Base-by-base conservation (phyloP, 2,888 invertebrate genomes). In the Drosophila acutilabella region DNA sequence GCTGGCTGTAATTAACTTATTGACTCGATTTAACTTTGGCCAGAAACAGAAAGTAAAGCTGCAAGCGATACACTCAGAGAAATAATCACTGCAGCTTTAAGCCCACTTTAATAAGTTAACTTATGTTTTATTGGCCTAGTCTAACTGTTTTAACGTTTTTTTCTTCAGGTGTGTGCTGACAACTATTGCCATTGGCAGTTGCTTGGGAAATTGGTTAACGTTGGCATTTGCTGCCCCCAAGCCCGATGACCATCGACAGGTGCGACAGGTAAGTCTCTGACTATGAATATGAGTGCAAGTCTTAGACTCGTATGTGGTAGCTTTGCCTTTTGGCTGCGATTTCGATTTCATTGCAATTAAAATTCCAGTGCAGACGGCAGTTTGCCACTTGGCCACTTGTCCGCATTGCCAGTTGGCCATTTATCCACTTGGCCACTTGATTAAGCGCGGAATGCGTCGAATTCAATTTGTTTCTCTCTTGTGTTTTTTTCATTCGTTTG, bases 331-430 rank as follows among this genome's bases (percentile, higher is more conserved):
- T 78, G 75, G 74, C 68, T 42, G 59, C 69, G 65, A 71, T 75
- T 86, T 81, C 80, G 68, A 67, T 89, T 85, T 84, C 67, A 52
- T 74, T 66, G 89, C 85, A 85, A 85, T 85, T 85, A 84, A 85
- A 87, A 85, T 85, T 89, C 85, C 89, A 77, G 64, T 64, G 60
- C 67, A 64, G 74, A 60, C 67, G 40, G 42, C 64, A 51, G 61
- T 44, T 60, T 68, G 48, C 68, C 76, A 71, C 14, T 57, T 45
- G 40, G 30, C 40, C 60, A 45, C 38, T 64, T 54, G 16, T 42
- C 20, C 68, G 52, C 60, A 45, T 38, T 42, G 47, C 65, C 59
- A 62, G 40, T 40, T 33, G 18, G 16, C 53, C 20, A 54, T 61
- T 60, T 36, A 36, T 36, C 36, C 36, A 36, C 36, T 36, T 36